Base-by-base conservation (phyloP, 1,140 invertebrate species). In the Uloborus diversus region DNA sequence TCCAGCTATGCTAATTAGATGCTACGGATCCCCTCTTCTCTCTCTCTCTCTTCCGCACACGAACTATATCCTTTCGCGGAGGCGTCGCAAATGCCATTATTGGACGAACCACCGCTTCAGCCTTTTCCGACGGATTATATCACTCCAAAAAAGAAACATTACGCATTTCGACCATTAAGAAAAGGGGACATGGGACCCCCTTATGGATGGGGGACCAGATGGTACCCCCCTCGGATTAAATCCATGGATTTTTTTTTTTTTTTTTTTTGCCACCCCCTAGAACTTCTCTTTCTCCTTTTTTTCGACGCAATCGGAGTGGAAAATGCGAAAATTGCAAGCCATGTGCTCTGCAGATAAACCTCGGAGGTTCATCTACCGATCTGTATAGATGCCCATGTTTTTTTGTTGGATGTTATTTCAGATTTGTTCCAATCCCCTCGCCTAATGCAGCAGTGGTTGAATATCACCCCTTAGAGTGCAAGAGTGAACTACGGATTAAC, bases 71-170 rank as follows among this genome's bases (percentile, higher is more conserved):
- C 69, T 49, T 61, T 56, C 37, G 53, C 35, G 33, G 14, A 73
- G 69, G 69, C 69, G 69, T 61, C 53, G 69, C 69, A 61, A 73
- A 73, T 73, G 56, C 53, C 69, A 73, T 73, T 73, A 73, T 73
- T 37, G 69, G 69, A 56, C 51, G 69, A 37, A 42, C 33, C 69
- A 32, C 33, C 37, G 35, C 56, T 57, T 14, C 51, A 70, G 32
- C 68, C 51, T 70, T 70, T 70, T 27, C 20, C 49, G n/a, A 33
- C 3, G 69, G 69, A 73, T 73, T 73, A 73, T 73, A 47, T 73
- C 69, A 73, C 69, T 61, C 69, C 20, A 37, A 57, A 68, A 70
- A 53, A n/a, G 49, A 53, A 53, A 53, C 49, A 53, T 53, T 53
- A 53, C 49, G 49, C 49, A 53, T 53, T 53, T 53, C 49, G 13